Percentiles rank a stretch among this genome's conserved stretches.
Conservation (phyloP, 2,797 vertebrate genomes). For the Eremophila alpestris region DNA sequence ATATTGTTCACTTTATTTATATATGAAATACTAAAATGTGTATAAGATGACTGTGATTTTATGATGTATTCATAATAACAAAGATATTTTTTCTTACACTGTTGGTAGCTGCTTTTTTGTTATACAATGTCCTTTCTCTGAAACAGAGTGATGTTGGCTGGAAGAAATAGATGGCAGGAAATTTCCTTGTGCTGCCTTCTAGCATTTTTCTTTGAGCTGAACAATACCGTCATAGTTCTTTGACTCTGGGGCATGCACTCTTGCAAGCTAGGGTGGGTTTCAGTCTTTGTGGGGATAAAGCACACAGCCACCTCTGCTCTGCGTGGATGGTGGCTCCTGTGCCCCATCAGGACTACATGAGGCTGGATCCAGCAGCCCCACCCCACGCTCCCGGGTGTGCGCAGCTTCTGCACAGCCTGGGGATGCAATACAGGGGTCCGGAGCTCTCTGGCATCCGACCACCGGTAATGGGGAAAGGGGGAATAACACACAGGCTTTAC, state of each 20-base stretch:
- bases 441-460: rapidly evolving
- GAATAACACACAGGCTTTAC: rapidly evolving
- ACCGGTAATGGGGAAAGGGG: rapidly evolving
- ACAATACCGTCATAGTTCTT: background rate
- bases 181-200: rapidly evolving
- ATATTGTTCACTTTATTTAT: conserved; percentile 71
- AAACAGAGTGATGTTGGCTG: background rate
- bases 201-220: background rate
- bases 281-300: background rate
- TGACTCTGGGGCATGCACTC: rapidly evolving
- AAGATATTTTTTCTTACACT: conserved; percentile 79
- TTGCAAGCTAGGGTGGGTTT: rapidly evolving
- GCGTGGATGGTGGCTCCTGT: rapidly evolving
- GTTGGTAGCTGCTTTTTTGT: conserved; percentile 58
- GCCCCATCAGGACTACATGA: rapidly evolving
- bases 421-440: rapidly evolving
- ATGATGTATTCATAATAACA: conserved; percentile 74
- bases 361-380: background rate
- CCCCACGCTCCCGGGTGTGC: rapidly evolving
- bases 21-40: conserved; percentile 50
- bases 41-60: conserved; percentile 65
- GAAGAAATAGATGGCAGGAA: background rate
- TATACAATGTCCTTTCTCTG: background rate
- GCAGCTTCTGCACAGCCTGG: background rate
- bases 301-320: rapidly evolving